These are phyloP conservation scores for Meloe dianella DNA, from an alignment of 2,888 invertebrate species.

Conservation along the genomic window DNA sequence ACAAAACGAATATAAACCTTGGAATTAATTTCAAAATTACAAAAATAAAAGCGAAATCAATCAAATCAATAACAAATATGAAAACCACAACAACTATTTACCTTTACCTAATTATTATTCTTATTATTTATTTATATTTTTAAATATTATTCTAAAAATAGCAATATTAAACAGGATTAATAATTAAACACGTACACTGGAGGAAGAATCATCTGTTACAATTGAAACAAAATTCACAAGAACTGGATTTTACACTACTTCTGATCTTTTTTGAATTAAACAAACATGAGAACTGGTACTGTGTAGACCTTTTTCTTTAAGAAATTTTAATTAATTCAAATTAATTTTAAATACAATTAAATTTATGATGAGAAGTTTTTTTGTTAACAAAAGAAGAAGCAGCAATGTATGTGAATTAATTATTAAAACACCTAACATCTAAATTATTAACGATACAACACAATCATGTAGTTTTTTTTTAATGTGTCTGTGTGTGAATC, in stretches of 20 bases:
- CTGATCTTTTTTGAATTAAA: too few species aligned
- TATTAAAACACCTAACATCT: not conserved
- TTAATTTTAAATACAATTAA: not conserved
- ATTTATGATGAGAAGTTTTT: not conserved
- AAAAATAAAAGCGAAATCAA: not conserved
- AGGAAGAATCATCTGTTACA: not conserved
- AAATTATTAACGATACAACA: not conserved
- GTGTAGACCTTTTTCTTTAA: not conserved
- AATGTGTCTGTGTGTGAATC: not conserved
- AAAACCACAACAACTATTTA: conserved; percentile 3
- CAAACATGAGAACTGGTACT: not conserved
- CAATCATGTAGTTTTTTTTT: not conserved
- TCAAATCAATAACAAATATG: not conserved
- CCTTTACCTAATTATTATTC: conserved; percentile 8
- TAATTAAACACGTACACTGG: not conserved
- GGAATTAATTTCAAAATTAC: not conserved
- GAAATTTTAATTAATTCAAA: conserved; percentile 7
- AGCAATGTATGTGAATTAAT: not conserved
- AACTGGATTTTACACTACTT: not conserved
- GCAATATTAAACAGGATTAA: too few species aligned
- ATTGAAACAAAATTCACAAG: not conserved
- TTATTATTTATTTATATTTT: too few species aligned
- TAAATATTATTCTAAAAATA: not conserved
- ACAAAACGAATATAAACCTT: not conserved
- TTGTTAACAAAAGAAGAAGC: too few species aligned